These are phyloP conservation scores for Rhinichthys osculus DNA, from an alignment of 2,797 vertebrate species.

Conservation along the genomic window DNA sequence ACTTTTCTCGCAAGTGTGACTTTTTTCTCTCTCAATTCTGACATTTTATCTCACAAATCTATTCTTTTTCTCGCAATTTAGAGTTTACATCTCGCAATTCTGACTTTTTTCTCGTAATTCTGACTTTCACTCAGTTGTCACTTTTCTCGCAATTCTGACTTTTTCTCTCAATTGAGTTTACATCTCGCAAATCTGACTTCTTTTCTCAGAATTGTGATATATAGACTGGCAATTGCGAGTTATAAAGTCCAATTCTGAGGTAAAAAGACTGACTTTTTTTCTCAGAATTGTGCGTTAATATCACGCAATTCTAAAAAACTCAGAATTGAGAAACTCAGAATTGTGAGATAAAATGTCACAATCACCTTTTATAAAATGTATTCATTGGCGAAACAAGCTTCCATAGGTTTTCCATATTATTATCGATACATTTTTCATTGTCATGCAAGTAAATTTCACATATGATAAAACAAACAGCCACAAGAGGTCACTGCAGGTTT, in stretches of 20 bases:
- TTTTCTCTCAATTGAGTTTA: neutral
- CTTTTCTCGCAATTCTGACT: no score
- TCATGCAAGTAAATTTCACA: neutral
- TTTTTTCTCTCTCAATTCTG: neutral
- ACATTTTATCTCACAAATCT: neutral
- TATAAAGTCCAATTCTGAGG: no score
- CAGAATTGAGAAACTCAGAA: neutral
- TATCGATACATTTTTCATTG: neutral
- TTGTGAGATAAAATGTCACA: neutral
- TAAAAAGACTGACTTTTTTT: no score
- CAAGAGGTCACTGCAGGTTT: constrained; percentile 4
- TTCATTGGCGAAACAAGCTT: neutral
- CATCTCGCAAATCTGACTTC: neutral
- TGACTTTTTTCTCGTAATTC: no score
- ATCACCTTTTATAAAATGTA: neutral
- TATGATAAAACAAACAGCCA: neutral
- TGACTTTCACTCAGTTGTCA: no score
- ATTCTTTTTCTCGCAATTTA: neutral
- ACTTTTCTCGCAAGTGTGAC: neutral
- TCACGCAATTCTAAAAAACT: neutral
- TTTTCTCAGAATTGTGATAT: no score
- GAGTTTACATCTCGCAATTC: neutral
- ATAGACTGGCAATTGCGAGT: no score
- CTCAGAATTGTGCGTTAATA: neutral
- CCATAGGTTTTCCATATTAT: neutral